phyloP scores from a whole-genome alignment of 23 tunicate genomes.

The Styela clava region DNA sequence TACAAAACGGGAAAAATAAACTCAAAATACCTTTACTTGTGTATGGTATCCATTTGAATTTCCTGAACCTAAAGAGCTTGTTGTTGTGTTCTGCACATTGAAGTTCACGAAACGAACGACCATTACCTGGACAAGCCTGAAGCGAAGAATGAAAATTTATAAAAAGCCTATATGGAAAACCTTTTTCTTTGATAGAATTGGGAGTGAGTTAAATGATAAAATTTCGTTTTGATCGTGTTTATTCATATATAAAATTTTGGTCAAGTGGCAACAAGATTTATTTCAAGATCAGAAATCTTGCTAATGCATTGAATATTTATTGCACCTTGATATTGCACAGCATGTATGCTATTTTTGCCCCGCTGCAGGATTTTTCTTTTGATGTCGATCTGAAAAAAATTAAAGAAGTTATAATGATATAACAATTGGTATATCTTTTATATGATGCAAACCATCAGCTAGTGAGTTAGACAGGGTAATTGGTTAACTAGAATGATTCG shows the following conservation, averaged over 20 bases:
- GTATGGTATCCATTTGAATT: constrained; percentile 62
- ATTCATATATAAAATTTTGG: too few relatives aligned
- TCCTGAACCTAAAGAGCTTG: constrained; percentile 5
- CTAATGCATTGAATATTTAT: too few relatives aligned
- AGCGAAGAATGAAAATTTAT: not conserved
- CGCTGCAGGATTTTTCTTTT: not conserved
- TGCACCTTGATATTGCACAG: not conserved
- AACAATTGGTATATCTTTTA: too few relatives aligned
- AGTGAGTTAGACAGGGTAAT: too few relatives aligned
- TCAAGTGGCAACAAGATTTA: too few relatives aligned
- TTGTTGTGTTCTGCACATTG: constrained; percentile 59
- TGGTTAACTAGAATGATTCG: too few relatives aligned
- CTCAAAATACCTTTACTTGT: constrained; percentile 34
- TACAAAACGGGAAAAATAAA: not conserved
- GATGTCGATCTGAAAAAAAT: not conserved
- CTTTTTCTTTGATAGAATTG: too few relatives aligned
- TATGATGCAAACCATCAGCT: too few relatives aligned
- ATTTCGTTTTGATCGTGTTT: too few relatives aligned
- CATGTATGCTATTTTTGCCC: not conserved
- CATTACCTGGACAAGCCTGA: constrained; percentile 39
- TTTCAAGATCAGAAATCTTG: too few relatives aligned
- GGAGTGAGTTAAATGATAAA: too few relatives aligned
- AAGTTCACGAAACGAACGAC: constrained; percentile 28
- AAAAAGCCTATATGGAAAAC: constrained; percentile 1
- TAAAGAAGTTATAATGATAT: not conserved